Percentiles rank a stretch among this genome's conserved stretches.
Evolutionary conservation across 1,140 invertebrate genomes (phyloP).

Genomic region (Drosophila tsacasi): DNA sequence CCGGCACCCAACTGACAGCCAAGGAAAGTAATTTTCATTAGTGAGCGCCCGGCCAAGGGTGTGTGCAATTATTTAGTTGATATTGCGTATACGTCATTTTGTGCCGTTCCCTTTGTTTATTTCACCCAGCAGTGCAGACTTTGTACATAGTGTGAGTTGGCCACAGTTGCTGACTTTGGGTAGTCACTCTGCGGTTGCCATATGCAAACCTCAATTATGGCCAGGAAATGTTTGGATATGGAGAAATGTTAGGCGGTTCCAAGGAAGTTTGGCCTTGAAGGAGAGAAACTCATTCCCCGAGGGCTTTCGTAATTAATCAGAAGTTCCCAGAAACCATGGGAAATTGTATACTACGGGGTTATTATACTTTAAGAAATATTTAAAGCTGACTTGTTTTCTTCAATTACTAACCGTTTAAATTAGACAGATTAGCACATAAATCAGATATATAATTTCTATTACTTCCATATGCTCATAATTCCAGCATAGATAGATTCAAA

Average conservation of each 20-base stretch:
- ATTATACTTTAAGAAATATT: too few relatives aligned
- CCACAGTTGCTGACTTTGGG: constrained; percentile 23
- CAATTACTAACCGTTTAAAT: too few relatives aligned
- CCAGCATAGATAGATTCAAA: background rate
- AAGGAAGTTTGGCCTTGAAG: background rate
- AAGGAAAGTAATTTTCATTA: constrained; percentile 80
- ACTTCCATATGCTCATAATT: too few relatives aligned
- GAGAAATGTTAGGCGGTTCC: background rate
- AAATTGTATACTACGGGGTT: too few relatives aligned
- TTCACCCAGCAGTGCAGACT: constrained; percentile 18
- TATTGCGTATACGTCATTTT: constrained; percentile 73
- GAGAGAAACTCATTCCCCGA: background rate
- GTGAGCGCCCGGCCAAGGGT: constrained; percentile 38
- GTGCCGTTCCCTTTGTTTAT: constrained; percentile 44
- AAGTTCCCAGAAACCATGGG: background rate
- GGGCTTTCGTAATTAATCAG: background rate
- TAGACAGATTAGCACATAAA: too few relatives aligned
- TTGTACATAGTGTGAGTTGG: constrained; percentile 1
- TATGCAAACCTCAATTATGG: constrained; percentile 45
- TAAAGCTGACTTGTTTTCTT: too few relatives aligned
- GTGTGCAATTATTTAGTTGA: constrained; percentile 69
- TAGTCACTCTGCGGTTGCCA: constrained; percentile 29
- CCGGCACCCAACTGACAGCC: constrained; percentile 16
- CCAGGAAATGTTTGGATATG: constrained; percentile 9
- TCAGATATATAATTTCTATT: too few relatives aligned